A percentile compares a stretch with the other conserved stretches of the same genome.
Evolutionary conservation across 2,797 vertebrate genomes (phyloP).

Genomic region (Takifugu rubripes): DNA sequence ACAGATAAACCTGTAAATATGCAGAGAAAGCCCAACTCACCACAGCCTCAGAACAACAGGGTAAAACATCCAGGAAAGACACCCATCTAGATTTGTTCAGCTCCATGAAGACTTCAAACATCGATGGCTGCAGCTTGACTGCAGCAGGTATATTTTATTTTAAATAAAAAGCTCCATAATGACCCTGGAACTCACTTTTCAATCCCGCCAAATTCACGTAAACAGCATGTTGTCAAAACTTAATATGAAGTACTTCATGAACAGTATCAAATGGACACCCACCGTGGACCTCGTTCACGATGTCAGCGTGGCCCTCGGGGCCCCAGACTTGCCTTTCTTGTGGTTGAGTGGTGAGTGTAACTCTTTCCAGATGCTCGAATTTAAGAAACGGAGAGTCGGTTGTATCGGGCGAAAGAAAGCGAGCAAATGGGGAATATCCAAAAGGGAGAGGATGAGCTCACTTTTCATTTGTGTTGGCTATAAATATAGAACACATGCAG

Average conservation of each 20-base stretch:
- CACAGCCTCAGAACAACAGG: no score
- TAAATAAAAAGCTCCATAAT: background rate
- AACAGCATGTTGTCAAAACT: background rate
- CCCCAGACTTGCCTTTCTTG: slow-evolving; percentile 55
- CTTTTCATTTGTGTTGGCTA: slow-evolving; percentile 76
- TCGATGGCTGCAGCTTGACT: no score
- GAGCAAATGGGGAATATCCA: slow-evolving; percentile 41
- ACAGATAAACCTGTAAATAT: no score
- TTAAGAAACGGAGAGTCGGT: slow-evolving; percentile 38
- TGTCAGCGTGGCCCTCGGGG: slow-evolving; percentile 40
- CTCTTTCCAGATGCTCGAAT: slow-evolving; percentile 68
- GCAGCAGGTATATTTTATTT: background rate
- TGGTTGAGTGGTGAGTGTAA: slow-evolving; percentile 60
- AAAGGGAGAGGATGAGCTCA: slow-evolving; percentile 74
- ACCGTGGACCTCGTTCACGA: slow-evolving; percentile 32
- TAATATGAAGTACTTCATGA: slow-evolving; percentile 22
- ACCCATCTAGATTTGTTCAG: no score
- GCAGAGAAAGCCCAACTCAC: no score
- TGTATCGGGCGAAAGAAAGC: slow-evolving; percentile 47
- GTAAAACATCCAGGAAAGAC: no score
- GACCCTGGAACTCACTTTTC: background rate
- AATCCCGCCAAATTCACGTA: background rate
- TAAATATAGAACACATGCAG: slow-evolving; percentile 81
- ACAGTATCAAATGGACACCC: slow-evolving; percentile 28
- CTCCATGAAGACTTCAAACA: no score